These are phyloP conservation scores for Syrrhaptes paradoxus DNA, from an alignment of 2,113 vertebrate genomes.

Conservation along the genomic window DNA sequence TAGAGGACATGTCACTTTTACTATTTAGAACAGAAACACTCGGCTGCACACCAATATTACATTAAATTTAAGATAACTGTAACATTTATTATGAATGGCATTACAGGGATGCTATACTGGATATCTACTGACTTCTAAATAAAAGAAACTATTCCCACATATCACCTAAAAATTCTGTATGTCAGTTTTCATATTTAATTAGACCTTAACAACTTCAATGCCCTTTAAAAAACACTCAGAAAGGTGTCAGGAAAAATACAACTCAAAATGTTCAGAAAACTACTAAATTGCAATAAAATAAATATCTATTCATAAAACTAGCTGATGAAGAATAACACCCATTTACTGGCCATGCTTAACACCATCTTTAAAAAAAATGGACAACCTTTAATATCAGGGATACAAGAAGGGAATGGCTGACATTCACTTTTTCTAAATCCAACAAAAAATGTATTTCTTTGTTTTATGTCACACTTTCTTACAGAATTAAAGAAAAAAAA, in stretches of 20 bases:
- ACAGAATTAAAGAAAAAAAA: background rate
- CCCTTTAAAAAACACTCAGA: background rate
- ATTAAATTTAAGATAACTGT: background rate
- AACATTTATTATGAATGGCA: background rate
- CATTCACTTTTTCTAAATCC: background rate
- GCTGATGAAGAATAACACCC: background rate
- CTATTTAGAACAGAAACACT: background rate
- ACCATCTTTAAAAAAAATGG: background rate
- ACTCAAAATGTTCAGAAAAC: background rate
- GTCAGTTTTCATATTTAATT: background rate
- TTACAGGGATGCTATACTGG: background rate
- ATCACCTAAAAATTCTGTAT: background rate
- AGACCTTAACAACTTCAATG: background rate
- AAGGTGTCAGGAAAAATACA: fast-evolving
- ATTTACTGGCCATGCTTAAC: background rate
- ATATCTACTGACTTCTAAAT: background rate
- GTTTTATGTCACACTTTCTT: background rate
- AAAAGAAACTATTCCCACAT: background rate
- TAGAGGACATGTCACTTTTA: background rate
- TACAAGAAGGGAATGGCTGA: background rate
- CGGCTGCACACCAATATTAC: background rate
- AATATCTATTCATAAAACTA: background rate
- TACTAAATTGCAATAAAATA: background rate
- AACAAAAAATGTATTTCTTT: background rate
- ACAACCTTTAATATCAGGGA: background rate